Conservation (phyloP, 2,797 vertebrate genomes). For the Clangula hyemalis region DNA sequence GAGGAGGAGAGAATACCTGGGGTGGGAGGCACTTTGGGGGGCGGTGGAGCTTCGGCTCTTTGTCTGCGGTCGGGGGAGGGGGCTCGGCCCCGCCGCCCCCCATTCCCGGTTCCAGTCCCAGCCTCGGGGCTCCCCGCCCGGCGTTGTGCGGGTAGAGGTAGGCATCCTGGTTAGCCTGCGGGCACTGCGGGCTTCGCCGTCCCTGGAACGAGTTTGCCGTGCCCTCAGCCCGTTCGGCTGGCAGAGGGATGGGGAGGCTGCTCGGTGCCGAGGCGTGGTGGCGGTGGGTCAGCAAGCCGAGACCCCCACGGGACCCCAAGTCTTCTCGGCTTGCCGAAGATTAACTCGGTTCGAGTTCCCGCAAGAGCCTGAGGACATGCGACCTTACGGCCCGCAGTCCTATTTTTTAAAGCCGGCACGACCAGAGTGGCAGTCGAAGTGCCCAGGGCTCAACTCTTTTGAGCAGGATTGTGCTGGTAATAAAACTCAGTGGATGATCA, state of each 20-base stretch:
- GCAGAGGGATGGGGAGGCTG: neutral
- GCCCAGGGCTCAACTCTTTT: neutral
- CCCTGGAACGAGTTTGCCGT: neutral
- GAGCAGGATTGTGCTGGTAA: neutral
- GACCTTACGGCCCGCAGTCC: neutral
- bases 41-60: neutral
- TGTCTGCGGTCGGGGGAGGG: constrained; percentile 19
- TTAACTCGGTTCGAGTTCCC: neutral
- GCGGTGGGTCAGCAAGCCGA: neutral
- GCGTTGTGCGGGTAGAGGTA: neutral
- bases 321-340: neutral
- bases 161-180: neutral
- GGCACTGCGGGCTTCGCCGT: too few species aligned
- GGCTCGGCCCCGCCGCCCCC: neutral
- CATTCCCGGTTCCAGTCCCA: too few species aligned
- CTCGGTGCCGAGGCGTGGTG: neutral
- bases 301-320: neutral
- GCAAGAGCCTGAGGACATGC: neutral
- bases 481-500: neutral
- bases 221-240: accelerated
- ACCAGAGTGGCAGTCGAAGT: neutral
- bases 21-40: neutral
- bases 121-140: neutral
- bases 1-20: constrained; percentile 24
- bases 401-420: neutral